Evolutionary conservation across 2,797 vertebrate species (phyloP).

Genomic region (Melanotaenia nigrans): DNA sequence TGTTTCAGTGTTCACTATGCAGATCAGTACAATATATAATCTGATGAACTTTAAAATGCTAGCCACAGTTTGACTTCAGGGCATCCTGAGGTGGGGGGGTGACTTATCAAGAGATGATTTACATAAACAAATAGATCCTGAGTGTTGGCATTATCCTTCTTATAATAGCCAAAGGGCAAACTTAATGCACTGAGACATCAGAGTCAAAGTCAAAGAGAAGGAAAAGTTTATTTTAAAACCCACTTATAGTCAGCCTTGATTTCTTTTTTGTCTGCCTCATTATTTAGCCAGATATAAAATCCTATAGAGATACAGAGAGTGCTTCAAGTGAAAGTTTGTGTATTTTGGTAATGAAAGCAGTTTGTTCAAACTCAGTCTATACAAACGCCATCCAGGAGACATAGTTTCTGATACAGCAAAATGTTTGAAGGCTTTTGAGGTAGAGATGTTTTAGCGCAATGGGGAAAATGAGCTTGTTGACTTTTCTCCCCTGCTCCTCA

Average conservation of each 20-base stretch:
- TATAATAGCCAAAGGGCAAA: conserved; percentile 61
- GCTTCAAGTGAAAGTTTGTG: background rate
- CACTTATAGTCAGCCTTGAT: conserved; percentile 50
- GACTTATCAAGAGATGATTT: conserved; percentile 60
- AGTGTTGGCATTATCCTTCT: conserved; percentile 64
- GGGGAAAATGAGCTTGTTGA: conserved; percentile 27
- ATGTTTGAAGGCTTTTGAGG: background rate
- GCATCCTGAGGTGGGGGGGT: conserved; percentile 29
- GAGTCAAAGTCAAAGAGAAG: conserved; percentile 55
- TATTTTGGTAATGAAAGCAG: conserved; percentile 37
- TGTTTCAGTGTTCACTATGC: conserved; percentile 12
- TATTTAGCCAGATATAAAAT: conserved; percentile 42
- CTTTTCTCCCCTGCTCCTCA: conserved; percentile 31
- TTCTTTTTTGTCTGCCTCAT: conserved; percentile 40
- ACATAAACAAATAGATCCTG: conserved; percentile 67
- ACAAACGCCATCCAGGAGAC: conserved; percentile 4
- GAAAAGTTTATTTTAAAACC: conserved; percentile 51
- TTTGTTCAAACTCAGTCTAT: conserved; percentile 20
- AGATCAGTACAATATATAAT: background rate
- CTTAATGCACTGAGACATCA: conserved; percentile 61
- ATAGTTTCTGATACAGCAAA: background rate
- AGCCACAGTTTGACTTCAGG: conserved; percentile 41
- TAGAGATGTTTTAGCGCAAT: conserved; percentile 4
- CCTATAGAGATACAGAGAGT: conserved; percentile 42
- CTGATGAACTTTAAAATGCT: conserved; percentile 33